A percentile compares a stretch with the other conserved stretches of the same genome.
Conservation (phyloP, 2,113 vertebrate genomes). For the Dermatemys mawii region DNA sequence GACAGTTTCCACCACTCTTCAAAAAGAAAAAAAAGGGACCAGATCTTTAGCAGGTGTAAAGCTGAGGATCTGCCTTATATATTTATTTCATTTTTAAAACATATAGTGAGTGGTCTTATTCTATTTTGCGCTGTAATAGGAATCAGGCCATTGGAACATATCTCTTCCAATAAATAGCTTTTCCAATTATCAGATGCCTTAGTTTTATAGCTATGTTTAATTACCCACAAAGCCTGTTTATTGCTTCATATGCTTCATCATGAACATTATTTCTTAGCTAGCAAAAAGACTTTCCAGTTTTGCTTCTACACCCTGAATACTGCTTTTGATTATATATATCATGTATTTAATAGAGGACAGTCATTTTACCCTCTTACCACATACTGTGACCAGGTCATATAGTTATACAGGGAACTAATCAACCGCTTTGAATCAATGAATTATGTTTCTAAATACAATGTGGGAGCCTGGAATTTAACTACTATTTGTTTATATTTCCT, state of each 20-base stretch:
- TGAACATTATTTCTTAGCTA: not conserved
- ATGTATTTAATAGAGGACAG: not conserved
- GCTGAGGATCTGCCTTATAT: not conserved
- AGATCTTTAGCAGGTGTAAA: not conserved
- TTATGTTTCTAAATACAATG: rapidly evolving
- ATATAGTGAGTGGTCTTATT: not conserved
- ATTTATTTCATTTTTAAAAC: not conserved
- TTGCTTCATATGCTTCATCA: not conserved
- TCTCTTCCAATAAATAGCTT: not conserved
- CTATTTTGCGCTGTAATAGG: not conserved
- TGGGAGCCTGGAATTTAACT: not conserved
- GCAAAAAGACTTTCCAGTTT: not conserved
- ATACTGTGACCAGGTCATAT: not conserved
- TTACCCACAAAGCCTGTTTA: not conserved
- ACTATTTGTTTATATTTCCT: not conserved
- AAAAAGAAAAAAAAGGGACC: not conserved
- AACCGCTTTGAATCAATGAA: not conserved
- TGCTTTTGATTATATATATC: not conserved
- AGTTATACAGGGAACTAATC: not conserved
- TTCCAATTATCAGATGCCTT: not conserved
- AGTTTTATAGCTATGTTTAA: not conserved
- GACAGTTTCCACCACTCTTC: not conserved
- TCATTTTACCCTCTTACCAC: rapidly evolving
- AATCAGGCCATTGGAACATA: not conserved
- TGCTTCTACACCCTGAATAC: not conserved